Percentiles rank a stretch among this genome's conserved stretches.
Conservation (phyloP, 2,888 invertebrate genomes). For the Cloeon dipterum region DNA sequence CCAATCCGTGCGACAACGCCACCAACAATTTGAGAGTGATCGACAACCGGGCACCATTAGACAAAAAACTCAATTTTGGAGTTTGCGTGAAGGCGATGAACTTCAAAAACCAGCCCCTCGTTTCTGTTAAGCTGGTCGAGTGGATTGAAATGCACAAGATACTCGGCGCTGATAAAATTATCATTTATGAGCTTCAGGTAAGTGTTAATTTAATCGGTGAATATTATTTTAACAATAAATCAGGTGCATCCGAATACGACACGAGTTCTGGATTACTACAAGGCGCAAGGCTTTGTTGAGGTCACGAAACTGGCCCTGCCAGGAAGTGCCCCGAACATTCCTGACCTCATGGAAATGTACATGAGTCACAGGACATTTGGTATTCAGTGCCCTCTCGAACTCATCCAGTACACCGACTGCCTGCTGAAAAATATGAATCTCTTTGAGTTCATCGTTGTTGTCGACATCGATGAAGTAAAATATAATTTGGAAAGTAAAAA, state of each 20-base stretch:
- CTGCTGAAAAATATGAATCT: slow-evolving; percentile 18
- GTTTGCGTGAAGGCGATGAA: slow-evolving; percentile 21
- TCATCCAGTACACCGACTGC: slow-evolving; percentile 25
- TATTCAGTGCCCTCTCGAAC: slow-evolving; percentile 21
- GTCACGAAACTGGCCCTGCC: slow-evolving; percentile 19
- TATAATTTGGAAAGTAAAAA: no score
- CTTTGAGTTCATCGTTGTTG: slow-evolving; percentile 16
- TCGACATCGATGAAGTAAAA: slow-evolving; percentile 23
- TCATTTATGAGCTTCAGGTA: slow-evolving; percentile 20
- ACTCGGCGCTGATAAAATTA: slow-evolving; percentile 20
- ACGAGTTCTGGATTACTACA: slow-evolving; percentile 12
- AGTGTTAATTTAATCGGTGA: no score
- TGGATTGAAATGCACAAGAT: slow-evolving; percentile 20
- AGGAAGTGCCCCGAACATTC: slow-evolving; percentile 16
- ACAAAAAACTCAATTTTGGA: slow-evolving; percentile 15
- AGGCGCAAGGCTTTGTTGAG: slow-evolving; percentile 11
- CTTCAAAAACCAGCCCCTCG: slow-evolving; percentile 17
- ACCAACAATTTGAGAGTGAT: slow-evolving; percentile 14
- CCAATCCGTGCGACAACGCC: slow-evolving; percentile 13
- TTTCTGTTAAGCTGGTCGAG: slow-evolving; percentile 18
- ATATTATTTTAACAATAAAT: no score
- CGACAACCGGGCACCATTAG: slow-evolving; percentile 11
- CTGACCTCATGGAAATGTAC: slow-evolving; percentile 14
- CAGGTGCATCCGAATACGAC: slow-evolving; percentile 17
- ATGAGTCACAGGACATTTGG: slow-evolving; percentile 16